Percentiles rank a stretch among this genome's conserved stretches.
phyloP scores from a whole-genome alignment of 2,797 vertebrate species.

The Ctenosaura bakeri region DNA sequence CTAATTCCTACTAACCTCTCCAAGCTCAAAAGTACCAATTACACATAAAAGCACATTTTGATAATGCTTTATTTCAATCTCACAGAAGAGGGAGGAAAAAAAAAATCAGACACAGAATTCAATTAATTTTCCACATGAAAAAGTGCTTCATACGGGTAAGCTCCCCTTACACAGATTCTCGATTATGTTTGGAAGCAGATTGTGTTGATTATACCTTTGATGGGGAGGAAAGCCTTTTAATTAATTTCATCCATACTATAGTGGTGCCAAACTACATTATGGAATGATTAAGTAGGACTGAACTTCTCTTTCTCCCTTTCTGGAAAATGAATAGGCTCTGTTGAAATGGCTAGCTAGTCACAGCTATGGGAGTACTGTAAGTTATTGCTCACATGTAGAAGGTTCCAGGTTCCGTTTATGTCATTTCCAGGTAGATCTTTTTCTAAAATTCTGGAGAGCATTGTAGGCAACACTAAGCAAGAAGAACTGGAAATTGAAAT shows the following conservation, averaged over 20 bases:
- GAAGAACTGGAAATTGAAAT: neutral
- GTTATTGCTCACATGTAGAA: neutral
- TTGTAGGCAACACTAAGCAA: neutral
- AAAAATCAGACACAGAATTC: slow-evolving; percentile 69
- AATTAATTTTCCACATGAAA: slow-evolving; percentile 82
- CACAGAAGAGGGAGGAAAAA: slow-evolving; percentile 66
- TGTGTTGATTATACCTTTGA: slow-evolving; percentile 81
- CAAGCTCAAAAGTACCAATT: slow-evolving; percentile 70
- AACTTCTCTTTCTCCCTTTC: slow-evolving; percentile 57
- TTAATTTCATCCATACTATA: slow-evolving; percentile 77
- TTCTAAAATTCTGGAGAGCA: neutral
- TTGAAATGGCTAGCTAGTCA: slow-evolving; percentile 45
- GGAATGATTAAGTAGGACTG: slow-evolving; percentile 70
- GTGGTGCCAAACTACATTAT: slow-evolving; percentile 70
- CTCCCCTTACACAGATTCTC: slow-evolving; percentile 77
- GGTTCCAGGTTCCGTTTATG: neutral
- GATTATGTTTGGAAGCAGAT: slow-evolving; percentile 81
- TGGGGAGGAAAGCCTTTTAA: slow-evolving; percentile 77
- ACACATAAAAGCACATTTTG: slow-evolving; percentile 65
- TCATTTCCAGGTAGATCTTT: neutral
- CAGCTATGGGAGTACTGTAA: neutral
- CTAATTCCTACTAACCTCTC: slow-evolving; percentile 69
- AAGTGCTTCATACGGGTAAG: slow-evolving; percentile 75
- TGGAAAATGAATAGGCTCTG: slow-evolving; percentile 60
- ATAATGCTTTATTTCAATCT: slow-evolving; percentile 73